Evolutionary conservation across 2,797 vertebrate species (phyloP), one percentile per base, ranked within the genome.

Genomic region (Chaetophractus vellerosus): DNA sequence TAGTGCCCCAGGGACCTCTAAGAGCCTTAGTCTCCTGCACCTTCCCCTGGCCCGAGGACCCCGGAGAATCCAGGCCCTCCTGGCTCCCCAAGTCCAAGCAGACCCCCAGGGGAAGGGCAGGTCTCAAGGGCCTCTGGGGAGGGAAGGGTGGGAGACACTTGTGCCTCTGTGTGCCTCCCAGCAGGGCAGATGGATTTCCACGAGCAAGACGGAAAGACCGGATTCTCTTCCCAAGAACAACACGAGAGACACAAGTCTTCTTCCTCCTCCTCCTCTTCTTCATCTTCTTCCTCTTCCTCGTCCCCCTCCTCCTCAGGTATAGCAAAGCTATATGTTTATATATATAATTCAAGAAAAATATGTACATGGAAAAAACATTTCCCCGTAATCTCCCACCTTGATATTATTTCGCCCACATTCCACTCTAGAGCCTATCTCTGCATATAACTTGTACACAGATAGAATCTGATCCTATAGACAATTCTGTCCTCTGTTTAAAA

Each of bases 291-390:
- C 0, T 95, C 95, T 0, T 95, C 96, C 0, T 97, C 96, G 1
- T 96, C 96, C 0, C 94, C 85, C 19, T 96, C 96, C 7, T 90
- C 96, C 45, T 97, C 97, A 96, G 97, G 97, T 97, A 97, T 21
- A 84, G 71, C 93, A 89, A 91, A 90, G n/a, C 72, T 41, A 2
- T 71, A 61, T 19, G 9, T 11, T 33, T 23, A 6, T 52, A n/a
- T n/a, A 3, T 10, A 0, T 59, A 16, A 71, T 45, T 71, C 52
- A 88, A 81, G 24, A 81, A 28, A 68, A 86, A 64, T 24, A 64
- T 74, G 89, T 86, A 68, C 57, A n/a, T 50, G 41, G 68, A 38
- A 89, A 89, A 61, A 79, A 14, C 66, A 64, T 26, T 59, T 6
- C 41, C 50, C n/a, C 15, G 18, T n/a, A 68, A 33, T n/a, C 68